Base-by-base conservation (phyloP, 2,888 invertebrate species). In the Leptopilina syphax region DNA sequence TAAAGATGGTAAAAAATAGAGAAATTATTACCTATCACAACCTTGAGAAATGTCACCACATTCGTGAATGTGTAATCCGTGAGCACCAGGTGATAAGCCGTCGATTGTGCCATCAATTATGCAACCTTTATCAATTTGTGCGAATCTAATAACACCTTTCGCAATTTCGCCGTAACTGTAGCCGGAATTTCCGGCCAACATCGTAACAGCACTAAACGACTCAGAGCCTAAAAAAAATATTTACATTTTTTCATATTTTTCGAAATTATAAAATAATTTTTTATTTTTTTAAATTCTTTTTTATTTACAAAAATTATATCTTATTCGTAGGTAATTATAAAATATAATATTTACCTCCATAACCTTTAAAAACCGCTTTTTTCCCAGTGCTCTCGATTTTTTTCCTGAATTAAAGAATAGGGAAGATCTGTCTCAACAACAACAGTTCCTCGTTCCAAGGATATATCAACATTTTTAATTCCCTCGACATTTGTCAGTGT, bases 21-120 rank as follows among this genome's bases (percentile, higher is more conserved):
- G 1, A 44, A 44, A 44, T 78, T 66, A 34, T 47, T 88, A 94
- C 94, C 93, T 94, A 41, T 92, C 88, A 89, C 94, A 94, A 83
- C 95, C 95, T 86, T 93, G 86, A 1, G 96, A 95, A 76, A 96
- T 92, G 91, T 96, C 96, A 0, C 96, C 96, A 89, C 94, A 94
- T 91, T 96, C 96, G 87, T 96, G 95, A 65, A 96, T 92, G 84
- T 93, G 93, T 65, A 95, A 89, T 4, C 93, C 93, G 89, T 95
- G 94, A 27, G 82, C 91, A 84, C 96, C 96, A 54, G 94, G 94
- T 0, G 92, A 85, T 67, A 98, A 92, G 0, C 97, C 97, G 92
- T 98, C 97, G 3, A 98, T 92, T 2, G 96, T 96, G 0, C 98
- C 98, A 89, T 98, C 98, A 3, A 97, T 94, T 0, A 98, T 93